Evolutionary conservation across 2,113 vertebrate genomes (phyloP), one percentile per base, ranked within the genome.

Genomic region (Semicossyphus pulcher): DNA sequence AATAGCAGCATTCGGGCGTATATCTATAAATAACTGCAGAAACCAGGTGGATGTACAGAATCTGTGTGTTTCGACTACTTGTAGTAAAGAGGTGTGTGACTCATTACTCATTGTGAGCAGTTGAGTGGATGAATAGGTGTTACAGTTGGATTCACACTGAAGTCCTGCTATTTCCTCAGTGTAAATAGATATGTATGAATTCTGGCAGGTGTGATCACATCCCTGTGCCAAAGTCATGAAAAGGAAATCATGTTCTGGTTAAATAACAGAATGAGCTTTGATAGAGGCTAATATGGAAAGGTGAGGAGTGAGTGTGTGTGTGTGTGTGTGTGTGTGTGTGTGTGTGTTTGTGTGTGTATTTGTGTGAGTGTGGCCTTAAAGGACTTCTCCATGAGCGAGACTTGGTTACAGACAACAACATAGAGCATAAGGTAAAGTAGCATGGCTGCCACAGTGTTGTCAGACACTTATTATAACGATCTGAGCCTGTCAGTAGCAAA

Each of bases 21-120:
- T 37, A 37, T 11, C 65, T 70, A 63, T 63, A 70, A 70, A 69
- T 62, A 69, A 31, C 23, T 20, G 15, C 48, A 62, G 65, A 69
- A 69, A 62, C 57, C 48, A 48, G 57, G 39, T 39, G 15, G 47
- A 41, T 57, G 41, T 41, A 41, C 52, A 56, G 32, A 58, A 42
- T 53, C 3, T 56, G 29, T 54, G 47, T 56, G 29, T 29, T 16
- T 57, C 29, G 37, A 47, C 18, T 18, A 18, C 39, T 2, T 31
- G 4, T 29, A 47, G 26, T 44, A 34, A 47, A 39, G n/a, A 23
- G 5, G 10, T 29, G 20, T 34, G 26, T 52, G 53, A 66, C 34
- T 51, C 52, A 74, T 47, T 39, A n/a, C 20, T 37, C 32, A 1
- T 29, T 10, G 49, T 49, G 42, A 32, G 31, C 14, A 14, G 32